phyloP scores from a whole-genome alignment of 1,140 invertebrate genomes.

The Orchestia grillus region DNA sequence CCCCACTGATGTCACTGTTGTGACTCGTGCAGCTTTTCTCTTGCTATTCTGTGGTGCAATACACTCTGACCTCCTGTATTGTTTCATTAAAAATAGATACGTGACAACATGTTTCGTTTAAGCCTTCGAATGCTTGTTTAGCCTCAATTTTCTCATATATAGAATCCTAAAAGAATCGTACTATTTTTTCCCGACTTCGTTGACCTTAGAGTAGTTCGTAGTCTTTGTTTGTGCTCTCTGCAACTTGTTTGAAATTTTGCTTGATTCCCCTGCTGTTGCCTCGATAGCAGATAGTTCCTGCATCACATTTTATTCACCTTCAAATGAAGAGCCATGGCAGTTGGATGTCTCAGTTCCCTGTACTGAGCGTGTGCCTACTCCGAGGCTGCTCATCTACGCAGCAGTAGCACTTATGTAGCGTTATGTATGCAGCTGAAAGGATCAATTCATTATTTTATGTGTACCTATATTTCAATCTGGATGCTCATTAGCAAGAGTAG shows the following conservation, averaged over 20 bases:
- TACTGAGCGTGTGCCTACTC: neutral
- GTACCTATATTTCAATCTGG: neutral
- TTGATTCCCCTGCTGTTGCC: neutral
- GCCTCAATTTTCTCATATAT: no score
- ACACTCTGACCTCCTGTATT: no score
- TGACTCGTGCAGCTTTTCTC: no score
- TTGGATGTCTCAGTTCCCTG: neutral
- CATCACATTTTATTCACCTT: neutral
- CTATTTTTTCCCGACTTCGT: neutral
- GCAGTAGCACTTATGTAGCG: neutral
- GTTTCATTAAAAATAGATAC: no score
- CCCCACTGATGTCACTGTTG: no score
- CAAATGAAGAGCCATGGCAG: neutral
- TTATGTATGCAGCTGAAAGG: neutral
- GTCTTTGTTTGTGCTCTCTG: neutral
- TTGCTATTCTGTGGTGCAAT: no score
- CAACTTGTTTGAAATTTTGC: neutral
- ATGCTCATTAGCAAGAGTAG: neutral
- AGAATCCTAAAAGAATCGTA: neutral
- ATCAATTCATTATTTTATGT: neutral
- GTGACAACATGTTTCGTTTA: no score
- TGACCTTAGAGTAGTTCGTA: neutral
- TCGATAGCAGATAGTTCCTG: neutral
- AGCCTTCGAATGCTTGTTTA: no score
- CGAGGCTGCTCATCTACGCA: neutral